Evolutionary conservation across 2,113 vertebrate species (phyloP).

Genomic region (Myocastor coypus): DNA sequence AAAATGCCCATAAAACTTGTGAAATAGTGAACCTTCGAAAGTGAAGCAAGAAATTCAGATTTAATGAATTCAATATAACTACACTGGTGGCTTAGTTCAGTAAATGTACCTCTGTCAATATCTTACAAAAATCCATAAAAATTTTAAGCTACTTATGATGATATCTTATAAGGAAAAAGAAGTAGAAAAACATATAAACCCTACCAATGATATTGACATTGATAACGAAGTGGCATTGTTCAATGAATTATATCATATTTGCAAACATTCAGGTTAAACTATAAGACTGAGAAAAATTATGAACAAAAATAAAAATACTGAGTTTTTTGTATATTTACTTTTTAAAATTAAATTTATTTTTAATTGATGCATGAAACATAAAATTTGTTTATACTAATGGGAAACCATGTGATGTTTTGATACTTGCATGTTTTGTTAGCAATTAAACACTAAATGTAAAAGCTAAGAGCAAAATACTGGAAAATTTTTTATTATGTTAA

Average conservation of each 20-base stretch:
- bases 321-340: neutral
- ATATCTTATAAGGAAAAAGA: neutral
- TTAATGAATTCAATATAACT: neutral
- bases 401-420: neutral
- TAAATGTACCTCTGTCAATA: neutral
- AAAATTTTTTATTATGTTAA: too few species aligned
- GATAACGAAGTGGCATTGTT: neutral
- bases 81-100: neutral
- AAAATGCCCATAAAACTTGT: conserved; percentile 5
- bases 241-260: neutral
- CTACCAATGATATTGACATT: neutral
- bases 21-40: neutral
- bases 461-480: too few species aligned
- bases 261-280: neutral
- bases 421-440: neutral
- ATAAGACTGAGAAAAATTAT: neutral
- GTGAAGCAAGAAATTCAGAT: neutral
- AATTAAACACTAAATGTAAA: neutral
- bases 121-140: neutral
- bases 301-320: neutral
- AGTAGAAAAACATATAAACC: neutral
- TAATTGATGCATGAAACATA: neutral
- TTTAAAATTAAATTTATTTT: neutral
- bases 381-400: neutral
- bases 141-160: neutral